Evolutionary conservation across 2,113 vertebrate genomes (phyloP).

Genomic region (Odobenus rosmarus): DNA sequence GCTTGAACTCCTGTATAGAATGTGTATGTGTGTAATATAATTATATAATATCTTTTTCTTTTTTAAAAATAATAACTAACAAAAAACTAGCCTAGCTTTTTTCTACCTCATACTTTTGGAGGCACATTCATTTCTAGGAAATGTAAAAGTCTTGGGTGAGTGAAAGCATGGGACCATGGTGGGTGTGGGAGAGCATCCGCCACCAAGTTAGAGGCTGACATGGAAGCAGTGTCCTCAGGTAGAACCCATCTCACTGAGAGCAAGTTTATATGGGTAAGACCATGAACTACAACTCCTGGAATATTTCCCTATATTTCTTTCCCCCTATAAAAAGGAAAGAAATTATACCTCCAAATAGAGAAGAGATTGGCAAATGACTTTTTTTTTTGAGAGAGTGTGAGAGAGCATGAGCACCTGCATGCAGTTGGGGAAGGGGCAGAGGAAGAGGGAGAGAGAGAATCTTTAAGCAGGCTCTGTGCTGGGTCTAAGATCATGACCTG

Average conservation of each 20-base stretch:
- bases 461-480: too few species aligned
- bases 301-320: background rate
- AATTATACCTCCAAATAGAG: background rate
- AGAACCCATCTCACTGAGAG: background rate
- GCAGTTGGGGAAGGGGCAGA: too few species aligned
- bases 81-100: background rate
- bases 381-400: too few species aligned
- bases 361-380: background rate
- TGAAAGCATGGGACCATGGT: background rate
- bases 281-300: too few species aligned
- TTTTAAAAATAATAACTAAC: background rate
- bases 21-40: background rate
- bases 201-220: background rate
- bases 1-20: background rate
- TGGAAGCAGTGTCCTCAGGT: background rate
- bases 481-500: too few species aligned
- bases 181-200: fast-evolving
- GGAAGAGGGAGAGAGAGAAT: too few species aligned
- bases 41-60: background rate
- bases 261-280: background rate
- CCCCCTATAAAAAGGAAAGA: background rate
- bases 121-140: background rate
- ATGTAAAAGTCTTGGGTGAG: too few species aligned
- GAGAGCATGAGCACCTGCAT: too few species aligned
- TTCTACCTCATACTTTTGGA: background rate